A percentile compares a stretch with the other conserved stretches of the same genome.
Conservation (phyloP, 2,888 invertebrate genomes). For the Germaria angustata region DNA sequence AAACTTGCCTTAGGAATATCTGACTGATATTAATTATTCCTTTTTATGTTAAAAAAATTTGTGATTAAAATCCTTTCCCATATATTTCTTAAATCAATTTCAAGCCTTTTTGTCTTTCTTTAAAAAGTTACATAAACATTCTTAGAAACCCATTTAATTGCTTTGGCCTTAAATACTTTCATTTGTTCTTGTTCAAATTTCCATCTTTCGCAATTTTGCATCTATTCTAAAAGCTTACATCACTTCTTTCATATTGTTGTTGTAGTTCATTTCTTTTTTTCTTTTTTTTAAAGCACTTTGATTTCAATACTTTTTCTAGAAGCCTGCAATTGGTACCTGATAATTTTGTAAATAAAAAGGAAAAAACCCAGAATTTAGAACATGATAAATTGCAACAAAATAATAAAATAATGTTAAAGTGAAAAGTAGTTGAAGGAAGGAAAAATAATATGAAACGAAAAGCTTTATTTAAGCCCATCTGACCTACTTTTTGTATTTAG, state of each 20-base stretch:
- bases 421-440: background rate
- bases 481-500: conserved; percentile 38
- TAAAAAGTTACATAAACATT: background rate
- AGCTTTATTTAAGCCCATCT: conserved; percentile 27
- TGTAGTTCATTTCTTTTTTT: no score
- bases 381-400: background rate
- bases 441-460: background rate
- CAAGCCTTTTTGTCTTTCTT: background rate
- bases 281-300: conserved; percentile 14
- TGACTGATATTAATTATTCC: no score
- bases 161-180: background rate
- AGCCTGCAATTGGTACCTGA: conserved; percentile 37
- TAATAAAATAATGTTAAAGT: background rate
- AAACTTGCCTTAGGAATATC: no score
- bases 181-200: conserved; percentile 2
- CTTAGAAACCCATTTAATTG: conserved; percentile 47
- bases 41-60: no score
- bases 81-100: background rate
- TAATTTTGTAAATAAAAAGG: conserved; percentile 18
- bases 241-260: background rate
- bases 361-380: background rate
- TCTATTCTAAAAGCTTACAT: background rate
- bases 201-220: conserved; percentile 27
- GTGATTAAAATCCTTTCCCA: background rate
- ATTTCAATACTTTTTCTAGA: conserved; percentile 33